Conservation (phyloP, 2,888 invertebrate genomes). For the Colletes collaris region DNA sequence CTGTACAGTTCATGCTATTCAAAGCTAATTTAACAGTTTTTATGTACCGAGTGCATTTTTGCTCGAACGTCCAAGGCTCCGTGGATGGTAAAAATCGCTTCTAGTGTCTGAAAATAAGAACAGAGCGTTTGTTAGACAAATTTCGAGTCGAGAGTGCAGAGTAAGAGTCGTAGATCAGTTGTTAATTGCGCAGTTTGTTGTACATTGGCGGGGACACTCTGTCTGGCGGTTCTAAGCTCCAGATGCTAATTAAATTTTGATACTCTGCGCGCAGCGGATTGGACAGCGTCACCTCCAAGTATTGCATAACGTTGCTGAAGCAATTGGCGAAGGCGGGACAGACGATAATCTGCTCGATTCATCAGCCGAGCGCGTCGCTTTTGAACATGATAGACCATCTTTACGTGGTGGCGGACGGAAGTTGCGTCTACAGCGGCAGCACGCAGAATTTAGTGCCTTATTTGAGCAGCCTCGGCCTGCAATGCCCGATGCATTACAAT, state of each 20-base stretch:
- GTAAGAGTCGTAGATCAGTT: too few relatives aligned
- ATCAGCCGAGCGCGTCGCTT: constrained; percentile 94
- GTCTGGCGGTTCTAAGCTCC: too few relatives aligned
- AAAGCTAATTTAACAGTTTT: too few relatives aligned
- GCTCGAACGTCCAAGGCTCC: too few relatives aligned
- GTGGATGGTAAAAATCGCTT: too few relatives aligned
- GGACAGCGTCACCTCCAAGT: constrained; percentile 92
- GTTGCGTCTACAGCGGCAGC: constrained; percentile 92
- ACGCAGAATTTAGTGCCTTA: constrained; percentile 90
- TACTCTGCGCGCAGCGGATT: constrained; percentile 86
- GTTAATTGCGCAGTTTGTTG: too few relatives aligned
- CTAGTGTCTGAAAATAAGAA: too few relatives aligned
- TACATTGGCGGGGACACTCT: too few relatives aligned
- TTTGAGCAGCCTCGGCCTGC: constrained; percentile 87
- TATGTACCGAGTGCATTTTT: too few relatives aligned
- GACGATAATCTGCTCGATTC: constrained; percentile 94
- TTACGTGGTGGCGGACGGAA: constrained; percentile 92
- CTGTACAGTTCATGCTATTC: too few relatives aligned
- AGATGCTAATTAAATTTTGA: not conserved
- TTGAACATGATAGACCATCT: constrained; percentile 95
- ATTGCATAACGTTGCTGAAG: constrained; percentile 91
- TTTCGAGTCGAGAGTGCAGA: too few relatives aligned
- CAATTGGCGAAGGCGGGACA: constrained; percentile 92
- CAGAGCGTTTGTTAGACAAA: too few relatives aligned
- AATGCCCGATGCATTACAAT: constrained; percentile 95